These are phyloP conservation scores for Zaprionus nigranus DNA, from an alignment of 1,140 invertebrate species.

Conservation along the genomic window DNA sequence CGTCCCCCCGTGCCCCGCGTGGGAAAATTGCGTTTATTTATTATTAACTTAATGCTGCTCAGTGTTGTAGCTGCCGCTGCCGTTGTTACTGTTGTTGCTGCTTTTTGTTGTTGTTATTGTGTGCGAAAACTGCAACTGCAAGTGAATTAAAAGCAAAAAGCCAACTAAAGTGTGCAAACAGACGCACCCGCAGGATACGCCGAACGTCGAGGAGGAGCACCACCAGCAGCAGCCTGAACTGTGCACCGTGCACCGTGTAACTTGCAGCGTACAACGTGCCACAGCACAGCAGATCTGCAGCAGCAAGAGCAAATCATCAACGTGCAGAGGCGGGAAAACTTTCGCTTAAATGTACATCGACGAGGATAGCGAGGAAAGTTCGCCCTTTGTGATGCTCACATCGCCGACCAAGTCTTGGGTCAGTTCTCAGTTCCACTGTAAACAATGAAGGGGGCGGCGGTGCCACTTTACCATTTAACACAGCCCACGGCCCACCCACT, in stretches of 20 bases:
- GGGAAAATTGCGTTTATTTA: conserved; percentile 75
- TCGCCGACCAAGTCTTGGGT: conserved; percentile 82
- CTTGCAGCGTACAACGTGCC: not conserved
- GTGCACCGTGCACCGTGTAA: not conserved
- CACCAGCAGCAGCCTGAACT: not conserved
- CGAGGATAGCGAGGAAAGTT: conserved; percentile 84
- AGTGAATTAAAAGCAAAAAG: conserved; percentile 77
- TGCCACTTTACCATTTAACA: conserved; percentile 24
- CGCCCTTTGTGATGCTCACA: conserved; percentile 84
- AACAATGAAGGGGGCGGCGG: conserved; percentile 42
- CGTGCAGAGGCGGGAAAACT: conserved; percentile 57
- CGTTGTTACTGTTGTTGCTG: conserved; percentile 7
- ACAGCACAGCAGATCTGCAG: no score
- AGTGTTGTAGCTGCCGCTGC: conserved; percentile 26
- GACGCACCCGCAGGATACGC: conserved; percentile 27
- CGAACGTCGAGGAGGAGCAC: not conserved
- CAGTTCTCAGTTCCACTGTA: conserved; percentile 66
- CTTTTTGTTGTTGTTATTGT: conserved; percentile 31
- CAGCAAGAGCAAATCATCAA: conserved; percentile 33
- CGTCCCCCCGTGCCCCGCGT: conserved; percentile 17
- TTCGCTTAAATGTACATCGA: conserved; percentile 84
- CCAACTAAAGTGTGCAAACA: conserved; percentile 60
- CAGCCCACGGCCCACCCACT: not conserved
- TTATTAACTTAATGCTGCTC: conserved; percentile 71
- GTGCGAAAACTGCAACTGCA: conserved; percentile 69